Base-by-base conservation (phyloP, 2,113 vertebrate species). In the Megaptera novaeangliae region DNA sequence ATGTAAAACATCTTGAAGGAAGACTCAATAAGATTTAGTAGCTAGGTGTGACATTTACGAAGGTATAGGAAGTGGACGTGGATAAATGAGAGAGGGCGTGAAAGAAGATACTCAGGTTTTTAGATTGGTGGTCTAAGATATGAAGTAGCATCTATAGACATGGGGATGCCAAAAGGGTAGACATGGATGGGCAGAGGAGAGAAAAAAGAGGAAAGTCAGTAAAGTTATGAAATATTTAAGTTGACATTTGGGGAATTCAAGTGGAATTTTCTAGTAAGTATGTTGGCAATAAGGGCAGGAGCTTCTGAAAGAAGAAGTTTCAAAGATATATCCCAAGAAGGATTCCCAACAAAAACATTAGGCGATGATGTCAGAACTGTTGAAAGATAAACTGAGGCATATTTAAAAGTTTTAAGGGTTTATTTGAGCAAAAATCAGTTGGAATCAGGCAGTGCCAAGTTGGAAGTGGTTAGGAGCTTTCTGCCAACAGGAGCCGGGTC, bases 1-100 rank as follows among this genome's bases (percentile, higher is more conserved):
- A 66, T 61, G n/a, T 94, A 69, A 96, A 94, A 81, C 41, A 74
- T 80, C 49, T 71, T 86, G 8, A 82, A 96, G 57, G 25, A 81
- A 95, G 41, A 83, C 74, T 61, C 12, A 27, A 17, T 75, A 78
- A 59, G 34, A 71, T 82, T 49, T 89, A 86, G 88, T 74, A 52
- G 59, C 46, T 83, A 63, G 78, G 29, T 75, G n/a, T 72, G 69
- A 59, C 36, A 83, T 34, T 87, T 87, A 72, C 44, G 66, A 96
- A 95, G 61, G 11, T 12, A 5, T 39, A 29, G 12, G 18, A 18
- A 6, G 11, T 83, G 9, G 52, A 82, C 34, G 57, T 21, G 15
- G 39, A 18, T 44, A 78, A 91, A 34, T 78, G 55, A 74, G 39
- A 94, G 6, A 81, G 14, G 31, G 5, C 29, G n/a, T 71, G 4